Percentiles rank a stretch among this genome's conserved stretches.
Evolutionary conservation across 2,888 invertebrate species (phyloP).

Genomic region (Lasioglossum morio): DNA sequence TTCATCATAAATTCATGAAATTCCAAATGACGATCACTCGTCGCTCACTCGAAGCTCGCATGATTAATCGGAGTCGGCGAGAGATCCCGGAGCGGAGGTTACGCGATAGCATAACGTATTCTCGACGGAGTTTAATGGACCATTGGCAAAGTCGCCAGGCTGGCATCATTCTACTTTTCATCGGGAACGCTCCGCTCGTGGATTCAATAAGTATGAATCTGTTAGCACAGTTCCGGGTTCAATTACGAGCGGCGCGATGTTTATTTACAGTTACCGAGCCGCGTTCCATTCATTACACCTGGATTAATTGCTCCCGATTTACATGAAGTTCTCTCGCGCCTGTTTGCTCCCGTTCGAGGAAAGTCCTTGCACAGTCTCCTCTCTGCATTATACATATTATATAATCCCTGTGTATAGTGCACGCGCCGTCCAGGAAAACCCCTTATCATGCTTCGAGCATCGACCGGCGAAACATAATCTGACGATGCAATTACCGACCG

Average conservation of each 20-base stretch:
- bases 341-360: slow-evolving; percentile 38
- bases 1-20: no score
- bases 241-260: neutral
- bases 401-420: slow-evolving; percentile 6
- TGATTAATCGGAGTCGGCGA: neutral
- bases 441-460: slow-evolving; percentile 27
- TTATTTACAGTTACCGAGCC: slow-evolving; percentile 13
- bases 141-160: neutral
- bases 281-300: slow-evolving; percentile 16
- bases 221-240: slow-evolving; percentile 18
- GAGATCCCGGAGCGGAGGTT: neutral
- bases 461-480: slow-evolving; percentile 50
- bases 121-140: neutral
- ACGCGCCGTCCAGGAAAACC: neutral
- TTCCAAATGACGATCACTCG: neutral
- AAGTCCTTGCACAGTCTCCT: slow-evolving; percentile 8
- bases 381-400: slow-evolving; percentile 36
- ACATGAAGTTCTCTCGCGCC: slow-evolving; percentile 36
- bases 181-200: neutral
- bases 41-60: neutral
- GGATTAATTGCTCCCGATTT: slow-evolving; percentile 42
- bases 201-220: slow-evolving; percentile 13
- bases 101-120: neutral
- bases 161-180: neutral
- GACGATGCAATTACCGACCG: slow-evolving; percentile 33